Conservation (phyloP, 2,113 vertebrate species). For the Chloebia gouldiae region DNA sequence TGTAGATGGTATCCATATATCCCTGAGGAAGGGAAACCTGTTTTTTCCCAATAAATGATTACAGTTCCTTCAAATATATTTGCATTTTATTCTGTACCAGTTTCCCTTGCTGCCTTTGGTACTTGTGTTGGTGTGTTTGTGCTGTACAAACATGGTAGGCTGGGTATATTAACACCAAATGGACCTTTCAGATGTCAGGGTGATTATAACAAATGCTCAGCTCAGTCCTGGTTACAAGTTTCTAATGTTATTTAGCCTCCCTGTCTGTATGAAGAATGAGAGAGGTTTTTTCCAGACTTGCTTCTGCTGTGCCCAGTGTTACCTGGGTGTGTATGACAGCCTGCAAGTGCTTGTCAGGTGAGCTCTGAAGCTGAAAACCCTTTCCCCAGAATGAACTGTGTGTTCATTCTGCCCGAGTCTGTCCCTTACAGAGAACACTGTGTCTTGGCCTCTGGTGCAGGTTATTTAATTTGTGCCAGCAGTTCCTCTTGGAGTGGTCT, state of each 20-base stretch:
- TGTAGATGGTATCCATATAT: not conserved
- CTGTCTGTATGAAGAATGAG: not conserved
- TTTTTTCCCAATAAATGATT: not conserved
- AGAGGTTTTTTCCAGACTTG: not conserved
- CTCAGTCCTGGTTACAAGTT: not conserved
- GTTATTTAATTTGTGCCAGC: not conserved
- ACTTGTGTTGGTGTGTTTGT: not conserved
- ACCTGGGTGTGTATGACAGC: not conserved
- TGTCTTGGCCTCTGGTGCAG: not conserved
- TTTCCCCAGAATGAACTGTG: not conserved
- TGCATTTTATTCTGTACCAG: not conserved
- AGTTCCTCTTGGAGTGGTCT: not conserved
- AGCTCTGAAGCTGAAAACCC: not conserved
- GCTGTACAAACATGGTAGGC: fast-evolving
- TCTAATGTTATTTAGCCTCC: not conserved
- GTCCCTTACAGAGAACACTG: not conserved
- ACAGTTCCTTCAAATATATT: not conserved
- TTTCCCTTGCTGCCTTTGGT: not conserved
- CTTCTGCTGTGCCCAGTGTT: not conserved
- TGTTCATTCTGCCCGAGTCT: not conserved
- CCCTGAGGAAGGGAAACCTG: not conserved
- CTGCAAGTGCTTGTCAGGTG: not conserved
- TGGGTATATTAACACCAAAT: not conserved
- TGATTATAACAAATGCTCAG: not conserved
- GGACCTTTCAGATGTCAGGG: not conserved